Evolutionary conservation across 1,140 invertebrate species (phyloP).

Genomic region (Potamilus streckersoni): DNA sequence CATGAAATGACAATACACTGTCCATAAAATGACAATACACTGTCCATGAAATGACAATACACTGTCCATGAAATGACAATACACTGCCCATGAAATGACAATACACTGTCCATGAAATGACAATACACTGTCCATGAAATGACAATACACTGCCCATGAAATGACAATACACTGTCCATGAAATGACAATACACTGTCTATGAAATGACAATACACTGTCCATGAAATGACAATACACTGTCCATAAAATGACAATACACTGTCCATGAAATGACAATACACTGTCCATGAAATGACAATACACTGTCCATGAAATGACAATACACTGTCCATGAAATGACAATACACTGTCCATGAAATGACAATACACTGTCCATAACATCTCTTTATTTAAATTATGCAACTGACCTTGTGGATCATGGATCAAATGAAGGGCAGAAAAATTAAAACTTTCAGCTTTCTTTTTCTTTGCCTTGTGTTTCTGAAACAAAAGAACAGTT

Average conservation of each 20-base stretch:
- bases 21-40: neutral
- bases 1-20: neutral
- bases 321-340: neutral
- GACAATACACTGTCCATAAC: neutral
- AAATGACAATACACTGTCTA: no score
- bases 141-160: neutral
- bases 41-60: neutral
- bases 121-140: neutral
- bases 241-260: neutral
- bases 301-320: neutral
- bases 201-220: neutral
- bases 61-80: neutral
- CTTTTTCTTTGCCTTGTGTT: constrained; percentile 91
- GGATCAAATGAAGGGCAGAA: constrained; percentile 92
- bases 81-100: neutral
- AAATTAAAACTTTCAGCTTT: constrained; percentile 86
- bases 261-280: neutral
- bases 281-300: neutral
- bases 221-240: neutral
- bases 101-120: neutral
- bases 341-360: neutral
- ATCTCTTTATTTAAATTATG: neutral
- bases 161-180: neutral
- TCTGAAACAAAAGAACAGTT: constrained; percentile 68
- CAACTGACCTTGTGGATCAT: constrained; percentile 90